Evolutionary conservation across 2,113 vertebrate species (phyloP), one percentile per base, ranked within the genome.

Genomic region (Gymnocephalus cernua): DNA sequence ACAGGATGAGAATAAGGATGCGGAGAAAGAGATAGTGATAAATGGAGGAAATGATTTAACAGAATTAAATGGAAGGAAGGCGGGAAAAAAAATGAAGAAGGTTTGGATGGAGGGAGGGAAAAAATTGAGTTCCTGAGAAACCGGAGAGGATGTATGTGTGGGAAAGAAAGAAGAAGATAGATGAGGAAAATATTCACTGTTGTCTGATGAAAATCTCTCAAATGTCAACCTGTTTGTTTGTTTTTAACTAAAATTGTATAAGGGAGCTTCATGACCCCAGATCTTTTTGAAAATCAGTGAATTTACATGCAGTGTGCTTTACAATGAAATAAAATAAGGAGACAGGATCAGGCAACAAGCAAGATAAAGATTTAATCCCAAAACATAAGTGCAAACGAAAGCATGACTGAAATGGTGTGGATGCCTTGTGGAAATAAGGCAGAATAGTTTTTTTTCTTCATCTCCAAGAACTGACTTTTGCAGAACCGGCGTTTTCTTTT

Each of bases 151-250:
- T 45, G 35, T 27, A 1, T 65, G 63, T 74, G 62, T 48, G 59
- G 47, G 25, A 65, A 35, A 47, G 29, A 54, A 65, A 53, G 50
- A 41, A 57, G 51, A 57, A 51, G 86, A 79, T 54, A 45, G 84
- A 82, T 58, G 61, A 59, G 73, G 32, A 62, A 68, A 83, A 80
- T 74, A 84, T 84, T 81, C 73, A 59, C 63, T 25, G 48, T 54
- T 54, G 61, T 76, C 51, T 32, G 35, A 27, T 0, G 51, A 58
- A 80, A 78, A 67, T 75, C 57, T 77, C 21, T 68, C 56, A 80
- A 84, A 80, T 77, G 79, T 86, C 78, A 80, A 45, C 74, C 50
- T 59, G 38, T 54, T 85, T 80, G 65, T 66, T 85, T 74, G n/a
- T 72, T 6, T 19, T 32, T 19, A 82, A 57, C 27, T 70, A 12